A percentile compares a stretch with the other conserved stretches of the same genome.
Evolutionary conservation across 2,113 vertebrate genomes (phyloP).

Genomic region (Odontophorus gujanensis): DNA sequence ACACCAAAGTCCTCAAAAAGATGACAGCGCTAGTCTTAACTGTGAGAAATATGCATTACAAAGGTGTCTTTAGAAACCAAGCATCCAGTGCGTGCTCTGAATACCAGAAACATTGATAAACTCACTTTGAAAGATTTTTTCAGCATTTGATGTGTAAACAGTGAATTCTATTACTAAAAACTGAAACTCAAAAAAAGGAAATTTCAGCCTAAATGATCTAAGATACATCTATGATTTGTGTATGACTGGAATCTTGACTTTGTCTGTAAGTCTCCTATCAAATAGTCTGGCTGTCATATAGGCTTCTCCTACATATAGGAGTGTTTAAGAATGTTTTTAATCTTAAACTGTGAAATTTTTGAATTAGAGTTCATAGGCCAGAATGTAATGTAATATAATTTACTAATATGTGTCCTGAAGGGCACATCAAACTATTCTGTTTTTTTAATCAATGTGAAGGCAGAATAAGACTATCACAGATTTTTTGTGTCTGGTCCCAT

Average conservation of each 20-base stretch:
- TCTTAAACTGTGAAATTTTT: neutral
- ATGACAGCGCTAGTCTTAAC: neutral
- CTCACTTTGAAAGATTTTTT: neutral
- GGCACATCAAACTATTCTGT: neutral
- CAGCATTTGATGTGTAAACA: neutral
- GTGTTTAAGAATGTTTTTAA: neutral
- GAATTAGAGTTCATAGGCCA: neutral
- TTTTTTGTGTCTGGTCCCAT: neutral
- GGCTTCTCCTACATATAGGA: neutral
- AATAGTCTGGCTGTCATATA: neutral
- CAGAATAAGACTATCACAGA: neutral
- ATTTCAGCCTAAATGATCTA: neutral
- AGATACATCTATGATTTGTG: neutral
- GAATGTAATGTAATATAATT: neutral
- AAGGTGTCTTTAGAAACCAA: neutral
- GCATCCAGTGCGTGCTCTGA: neutral
- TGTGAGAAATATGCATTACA: neutral
- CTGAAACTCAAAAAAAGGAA: neutral
- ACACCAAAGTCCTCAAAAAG: neutral
- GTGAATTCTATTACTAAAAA: neutral
- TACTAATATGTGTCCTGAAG: neutral
- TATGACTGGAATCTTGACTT: neutral
- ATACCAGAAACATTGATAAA: neutral
- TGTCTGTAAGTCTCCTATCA: neutral
- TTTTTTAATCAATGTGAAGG: neutral